Base-by-base conservation (phyloP, 2,888 invertebrate genomes). In the Drosophila diplacantha region DNA sequence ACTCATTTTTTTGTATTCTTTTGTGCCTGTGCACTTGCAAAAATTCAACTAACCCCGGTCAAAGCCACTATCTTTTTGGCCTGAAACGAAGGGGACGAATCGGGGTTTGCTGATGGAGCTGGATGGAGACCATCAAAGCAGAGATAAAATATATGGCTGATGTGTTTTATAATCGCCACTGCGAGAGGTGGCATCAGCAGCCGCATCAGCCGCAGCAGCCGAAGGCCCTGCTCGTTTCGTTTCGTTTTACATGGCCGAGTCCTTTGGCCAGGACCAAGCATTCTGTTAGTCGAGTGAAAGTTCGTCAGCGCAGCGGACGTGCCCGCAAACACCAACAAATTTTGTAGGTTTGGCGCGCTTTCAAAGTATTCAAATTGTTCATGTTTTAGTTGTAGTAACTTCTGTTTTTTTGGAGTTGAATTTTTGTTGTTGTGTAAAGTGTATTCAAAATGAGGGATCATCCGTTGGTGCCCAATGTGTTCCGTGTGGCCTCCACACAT, bases 381-480 rank as follows among this genome's bases (percentile, higher is more conserved):
- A 44, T 29, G 14, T 53, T 37, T 53, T 12, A 9, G n/a, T 26
- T 54, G 26, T 9, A 29, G n/a, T 12, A 16, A 37, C 41, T 34
- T 29, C 8, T 22, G 1, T 59, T 38, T 31, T 68, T 38, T 56
- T 39, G 26, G n/a, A 16, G n/a, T 16, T 41, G 8, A 2, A 14
- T 18, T 43, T 47, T 29, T 41, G 8, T 56, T 37, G 34, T 26
- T 6, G 3, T 38, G 54, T 38, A 37, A 5, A 51, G 24, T 8
- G 20, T 18, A 22, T 12, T 20, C 11, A 63, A 46, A 66, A 88
- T 88, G 87, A 85, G 84, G 69, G 85, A 88, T 78, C 85, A 86
- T 84, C 85, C 84, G 11, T 76, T 83, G 51, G 83, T 87, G 71
- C 87, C 87, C 58, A 87, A 86, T 84, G 87, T 88, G 31, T 88